phyloP scores from a whole-genome alignment of 2,888 invertebrate species.

The Aproaerema taeniolella region DNA sequence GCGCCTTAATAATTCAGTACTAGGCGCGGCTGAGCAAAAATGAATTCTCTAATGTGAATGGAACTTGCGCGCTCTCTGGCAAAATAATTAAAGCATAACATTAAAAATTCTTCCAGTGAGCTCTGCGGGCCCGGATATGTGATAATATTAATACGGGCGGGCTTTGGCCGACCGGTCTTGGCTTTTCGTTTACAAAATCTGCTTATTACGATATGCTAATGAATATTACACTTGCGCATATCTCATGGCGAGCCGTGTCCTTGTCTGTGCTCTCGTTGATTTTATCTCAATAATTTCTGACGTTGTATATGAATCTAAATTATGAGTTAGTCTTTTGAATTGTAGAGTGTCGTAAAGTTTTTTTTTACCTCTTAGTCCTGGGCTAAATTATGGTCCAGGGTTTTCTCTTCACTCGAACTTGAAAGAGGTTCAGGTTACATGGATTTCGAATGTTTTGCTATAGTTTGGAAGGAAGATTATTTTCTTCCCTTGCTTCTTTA shows the following conservation, averaged over 20 bases:
- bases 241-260: conserved; percentile 1
- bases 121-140: conserved; percentile 55
- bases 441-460: too few species aligned
- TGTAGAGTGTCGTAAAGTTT: too few species aligned
- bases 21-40: conserved; percentile 59
- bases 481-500: too few species aligned
- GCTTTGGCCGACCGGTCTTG: conserved; percentile 34
- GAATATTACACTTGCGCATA: conserved; percentile 9
- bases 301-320: too few species aligned
- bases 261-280: background rate
- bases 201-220: conserved; percentile 32
- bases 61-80: conserved; percentile 60
- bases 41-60: conserved; percentile 75
- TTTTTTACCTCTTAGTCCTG: too few species aligned
- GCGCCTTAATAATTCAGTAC: conserved; percentile 49
- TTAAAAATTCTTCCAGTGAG: conserved; percentile 64
- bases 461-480: too few species aligned
- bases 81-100: conserved; percentile 76
- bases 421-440: too few species aligned
- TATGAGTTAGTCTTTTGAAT: too few species aligned
- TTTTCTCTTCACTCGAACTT: too few species aligned
- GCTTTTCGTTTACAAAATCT: conserved; percentile 32
- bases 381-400: too few species aligned
- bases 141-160: conserved; percentile 71
- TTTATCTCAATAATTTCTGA: too few species aligned